Conservation (phyloP, 2,797 vertebrate species). For the Micromesistius poutassou region DNA sequence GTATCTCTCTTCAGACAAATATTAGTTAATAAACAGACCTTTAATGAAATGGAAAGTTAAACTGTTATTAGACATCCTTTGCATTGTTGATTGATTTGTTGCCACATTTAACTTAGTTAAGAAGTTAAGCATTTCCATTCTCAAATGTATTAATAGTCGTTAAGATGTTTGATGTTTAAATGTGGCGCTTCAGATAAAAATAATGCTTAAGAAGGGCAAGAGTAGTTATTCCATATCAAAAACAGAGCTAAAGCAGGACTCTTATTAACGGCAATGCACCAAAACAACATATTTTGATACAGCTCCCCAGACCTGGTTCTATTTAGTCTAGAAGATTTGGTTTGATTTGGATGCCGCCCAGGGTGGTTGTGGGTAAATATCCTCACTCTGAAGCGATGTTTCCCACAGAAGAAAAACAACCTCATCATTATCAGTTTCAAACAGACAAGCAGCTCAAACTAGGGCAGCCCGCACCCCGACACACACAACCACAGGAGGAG, state of each 20-base stretch:
- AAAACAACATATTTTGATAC: not conserved
- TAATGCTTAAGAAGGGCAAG: not conserved
- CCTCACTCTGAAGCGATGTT: constrained; percentile 18
- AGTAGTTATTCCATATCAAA: not conserved
- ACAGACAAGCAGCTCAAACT: constrained; percentile 40
- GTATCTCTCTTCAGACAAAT: too few species aligned
- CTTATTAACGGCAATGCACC: not conserved
- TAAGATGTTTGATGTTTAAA: not conserved
- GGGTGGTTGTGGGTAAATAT: constrained; percentile 24
- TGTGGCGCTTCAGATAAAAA: not conserved
- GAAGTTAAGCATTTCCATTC: not conserved
- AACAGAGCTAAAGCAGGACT: not conserved
- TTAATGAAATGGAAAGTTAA: too few species aligned
- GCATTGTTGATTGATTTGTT: not conserved
- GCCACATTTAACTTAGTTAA: not conserved
- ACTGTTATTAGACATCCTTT: not conserved
- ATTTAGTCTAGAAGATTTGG: not conserved
- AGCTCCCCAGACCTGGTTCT: not conserved
- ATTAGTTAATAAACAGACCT: too few species aligned
- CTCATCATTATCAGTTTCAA: constrained; percentile 44
- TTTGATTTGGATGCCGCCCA: not conserved
- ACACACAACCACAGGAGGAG: constrained; percentile 3
- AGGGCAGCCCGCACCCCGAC: constrained; percentile 15
- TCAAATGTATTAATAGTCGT: not conserved
- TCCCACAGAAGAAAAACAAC: constrained; percentile 24